phyloP scores from a whole-genome alignment of 2,113 vertebrate genomes.

The Scortum barcoo region DNA sequence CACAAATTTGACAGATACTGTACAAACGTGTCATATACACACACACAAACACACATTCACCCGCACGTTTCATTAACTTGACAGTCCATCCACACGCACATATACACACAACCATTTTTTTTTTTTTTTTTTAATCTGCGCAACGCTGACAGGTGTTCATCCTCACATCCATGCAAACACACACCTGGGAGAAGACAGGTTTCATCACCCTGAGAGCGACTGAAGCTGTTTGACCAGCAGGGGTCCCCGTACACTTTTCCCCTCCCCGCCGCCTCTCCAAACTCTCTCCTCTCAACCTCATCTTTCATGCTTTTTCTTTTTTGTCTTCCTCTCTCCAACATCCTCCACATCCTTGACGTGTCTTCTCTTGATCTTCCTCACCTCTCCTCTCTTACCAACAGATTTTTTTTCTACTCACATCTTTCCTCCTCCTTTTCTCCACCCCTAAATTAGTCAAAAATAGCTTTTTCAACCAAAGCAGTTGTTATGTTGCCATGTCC shows the following conservation, averaged over 20 bases:
- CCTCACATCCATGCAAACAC: slow-evolving; percentile 34
- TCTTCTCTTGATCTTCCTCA: slow-evolving; percentile 8
- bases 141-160: slow-evolving; percentile 41
- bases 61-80: slow-evolving; percentile 5
- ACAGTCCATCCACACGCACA: neutral
- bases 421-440: neutral
- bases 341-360: neutral
- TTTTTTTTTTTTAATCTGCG: slow-evolving; percentile 42
- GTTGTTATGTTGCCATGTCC: neutral
- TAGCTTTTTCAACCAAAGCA: neutral
- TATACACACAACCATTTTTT: neutral
- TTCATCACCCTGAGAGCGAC: slow-evolving; percentile 25
- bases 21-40: slow-evolving; percentile 23
- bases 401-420: neutral
- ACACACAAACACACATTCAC: slow-evolving; percentile 5
- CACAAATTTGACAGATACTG: slow-evolving; percentile 27
- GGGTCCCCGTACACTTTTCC: slow-evolving; percentile 13
- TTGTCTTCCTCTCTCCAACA: neutral
- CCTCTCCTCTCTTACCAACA: neutral
- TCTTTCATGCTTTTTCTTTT: neutral
- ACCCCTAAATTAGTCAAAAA: neutral
- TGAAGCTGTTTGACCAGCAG: slow-evolving; percentile 39
- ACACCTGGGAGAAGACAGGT: slow-evolving; percentile 24
- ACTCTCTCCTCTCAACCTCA: neutral
- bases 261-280: neutral